A percentile compares a stretch with the other conserved stretches of the same genome.
phyloP scores from a whole-genome alignment of 2,797 vertebrate genomes.

The Gymnocypris eckloni region DNA sequence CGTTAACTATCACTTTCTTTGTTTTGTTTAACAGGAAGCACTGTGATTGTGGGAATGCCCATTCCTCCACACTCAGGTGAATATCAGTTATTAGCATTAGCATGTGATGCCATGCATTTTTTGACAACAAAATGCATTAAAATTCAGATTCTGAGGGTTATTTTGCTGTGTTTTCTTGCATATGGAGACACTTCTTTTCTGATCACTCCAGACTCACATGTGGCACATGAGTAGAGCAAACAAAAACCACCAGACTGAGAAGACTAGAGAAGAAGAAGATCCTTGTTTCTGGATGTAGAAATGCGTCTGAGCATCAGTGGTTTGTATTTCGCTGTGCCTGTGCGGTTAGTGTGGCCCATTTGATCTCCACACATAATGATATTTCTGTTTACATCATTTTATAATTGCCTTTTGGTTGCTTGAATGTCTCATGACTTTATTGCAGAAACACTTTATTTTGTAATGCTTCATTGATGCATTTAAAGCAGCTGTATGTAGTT shows the following conservation, averaged over 20 bases:
- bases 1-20: background rate
- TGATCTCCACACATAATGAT: background rate
- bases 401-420: conserved; percentile 12
- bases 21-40: conserved; percentile 28
- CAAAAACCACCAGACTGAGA: background rate
- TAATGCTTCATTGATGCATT: background rate
- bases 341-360: background rate
- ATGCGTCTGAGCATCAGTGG: background rate
- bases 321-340: conserved; percentile 5
- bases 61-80: conserved; percentile 29
- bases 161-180: conserved; percentile 55
- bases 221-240: background rate
- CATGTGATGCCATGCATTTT: background rate
- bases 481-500: background rate
- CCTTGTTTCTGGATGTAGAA: background rate
- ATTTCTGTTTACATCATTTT: conserved; percentile 40
- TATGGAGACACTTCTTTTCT: conserved; percentile 68
- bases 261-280: background rate
- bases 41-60: conserved; percentile 53
- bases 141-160: background rate
- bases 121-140: background rate
- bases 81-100: background rate
- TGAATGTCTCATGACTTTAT: background rate
- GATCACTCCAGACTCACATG: conserved; percentile 66
- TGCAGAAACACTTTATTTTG: conserved; percentile 20